Conservation (phyloP, 2,797 vertebrate genomes). For the Arremon brunneinucha region DNA sequence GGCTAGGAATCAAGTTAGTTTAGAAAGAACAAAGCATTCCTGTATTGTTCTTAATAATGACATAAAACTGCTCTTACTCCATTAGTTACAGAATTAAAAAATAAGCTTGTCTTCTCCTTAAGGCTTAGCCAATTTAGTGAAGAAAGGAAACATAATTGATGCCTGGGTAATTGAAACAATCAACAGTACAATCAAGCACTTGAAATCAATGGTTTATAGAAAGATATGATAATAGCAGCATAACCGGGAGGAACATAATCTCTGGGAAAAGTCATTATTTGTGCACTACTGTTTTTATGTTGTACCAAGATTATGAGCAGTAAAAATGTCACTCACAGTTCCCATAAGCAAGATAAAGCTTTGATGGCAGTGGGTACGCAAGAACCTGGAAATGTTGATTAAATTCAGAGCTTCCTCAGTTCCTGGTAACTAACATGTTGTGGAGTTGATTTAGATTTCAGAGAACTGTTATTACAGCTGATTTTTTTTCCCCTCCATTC, state of each 20-base stretch:
- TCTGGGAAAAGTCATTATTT: not conserved
- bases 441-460: conserved; percentile 7
- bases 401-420: not conserved
- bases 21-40: not conserved
- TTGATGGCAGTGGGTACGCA: not conserved
- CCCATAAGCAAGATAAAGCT: not conserved
- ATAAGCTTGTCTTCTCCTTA: not conserved
- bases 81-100: not conserved
- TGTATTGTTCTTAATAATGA: not conserved
- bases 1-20: not conserved
- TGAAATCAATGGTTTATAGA: not conserved
- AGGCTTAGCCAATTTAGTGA: not conserved
- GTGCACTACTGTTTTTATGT: not conserved
- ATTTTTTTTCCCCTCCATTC: not conserved
- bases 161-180: not conserved
- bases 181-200: not conserved
- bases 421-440: conserved; percentile 3
- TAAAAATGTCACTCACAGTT: not conserved
- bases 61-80: not conserved
- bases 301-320: not conserved
- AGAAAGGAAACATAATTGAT: not conserved
- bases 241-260: not conserved
- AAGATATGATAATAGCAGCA: not conserved
- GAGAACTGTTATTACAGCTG: not conserved
- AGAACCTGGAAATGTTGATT: not conserved